phyloP scores from a whole-genome alignment of 2,113 vertebrate species.

The Apodemus speciosus region DNA sequence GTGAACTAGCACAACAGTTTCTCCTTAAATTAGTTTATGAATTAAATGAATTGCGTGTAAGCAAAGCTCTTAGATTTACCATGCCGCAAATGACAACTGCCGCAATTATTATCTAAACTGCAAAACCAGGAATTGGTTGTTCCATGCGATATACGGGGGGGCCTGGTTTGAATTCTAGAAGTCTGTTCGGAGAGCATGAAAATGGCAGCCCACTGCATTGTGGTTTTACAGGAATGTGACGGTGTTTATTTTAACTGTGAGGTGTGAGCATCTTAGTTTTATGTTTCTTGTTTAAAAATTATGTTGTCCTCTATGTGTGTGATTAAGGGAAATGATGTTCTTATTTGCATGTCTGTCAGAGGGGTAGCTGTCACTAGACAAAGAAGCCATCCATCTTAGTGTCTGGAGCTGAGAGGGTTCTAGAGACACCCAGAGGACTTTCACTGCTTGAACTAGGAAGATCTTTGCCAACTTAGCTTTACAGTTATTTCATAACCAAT shows the following conservation, averaged over 20 bases:
- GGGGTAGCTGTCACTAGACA: neutral
- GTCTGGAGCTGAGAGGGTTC: neutral
- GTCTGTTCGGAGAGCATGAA: neutral
- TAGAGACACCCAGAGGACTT: neutral
- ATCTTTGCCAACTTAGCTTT: neutral
- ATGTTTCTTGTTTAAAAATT: neutral
- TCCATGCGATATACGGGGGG: neutral
- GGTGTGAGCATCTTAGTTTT: neutral
- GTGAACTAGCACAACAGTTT: neutral
- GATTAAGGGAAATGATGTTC: neutral
- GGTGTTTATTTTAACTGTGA: conserved; percentile 34
- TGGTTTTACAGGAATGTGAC: neutral
- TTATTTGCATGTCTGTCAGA: neutral
- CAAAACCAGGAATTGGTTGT: neutral
- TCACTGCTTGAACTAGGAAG: neutral
- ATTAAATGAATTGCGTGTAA: neutral
- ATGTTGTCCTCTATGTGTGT: neutral
- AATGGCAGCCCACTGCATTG: neutral
- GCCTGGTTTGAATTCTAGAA: neutral
- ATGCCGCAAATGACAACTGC: neutral
- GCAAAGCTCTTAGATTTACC: neutral
- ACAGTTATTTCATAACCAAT: neutral
- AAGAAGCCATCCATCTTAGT: neutral
- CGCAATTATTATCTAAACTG: neutral
- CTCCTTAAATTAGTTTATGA: neutral